phyloP scores from a whole-genome alignment of 2,797 vertebrate species.

The Platalea minor region DNA sequence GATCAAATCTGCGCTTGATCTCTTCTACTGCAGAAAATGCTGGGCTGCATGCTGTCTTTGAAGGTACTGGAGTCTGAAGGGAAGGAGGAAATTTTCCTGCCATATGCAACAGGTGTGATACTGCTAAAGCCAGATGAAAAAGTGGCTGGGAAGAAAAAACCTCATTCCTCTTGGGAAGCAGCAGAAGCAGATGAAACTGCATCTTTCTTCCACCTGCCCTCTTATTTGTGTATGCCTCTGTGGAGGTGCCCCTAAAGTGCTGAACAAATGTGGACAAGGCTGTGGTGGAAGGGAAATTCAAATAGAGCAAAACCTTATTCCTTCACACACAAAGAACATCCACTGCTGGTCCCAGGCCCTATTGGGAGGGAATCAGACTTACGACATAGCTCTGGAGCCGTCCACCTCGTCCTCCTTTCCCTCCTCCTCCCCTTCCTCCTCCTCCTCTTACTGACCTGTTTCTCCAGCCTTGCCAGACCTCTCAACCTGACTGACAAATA shows the following conservation, averaged over 20 bases:
- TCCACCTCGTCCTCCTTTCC: background rate
- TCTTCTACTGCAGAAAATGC: background rate
- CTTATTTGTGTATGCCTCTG: background rate
- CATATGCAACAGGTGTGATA: background rate
- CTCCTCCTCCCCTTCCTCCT: background rate
- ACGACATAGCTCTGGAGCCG: background rate
- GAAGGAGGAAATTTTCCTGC: background rate
- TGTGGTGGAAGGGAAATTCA: background rate
- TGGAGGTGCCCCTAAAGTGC: background rate
- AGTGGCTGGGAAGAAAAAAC: background rate
- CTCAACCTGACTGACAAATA: background rate
- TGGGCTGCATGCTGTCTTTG: background rate
- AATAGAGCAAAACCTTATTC: background rate
- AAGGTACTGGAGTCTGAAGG: background rate
- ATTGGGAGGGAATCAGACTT: background rate
- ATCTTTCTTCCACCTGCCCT: background rate
- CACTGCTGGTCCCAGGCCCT: background rate
- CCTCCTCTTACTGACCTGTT: background rate
- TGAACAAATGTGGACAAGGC: background rate
- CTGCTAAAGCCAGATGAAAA: conserved; percentile 13
- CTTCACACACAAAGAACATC: background rate
- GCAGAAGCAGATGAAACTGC: background rate
- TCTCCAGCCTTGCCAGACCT: background rate
- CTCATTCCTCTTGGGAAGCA: background rate
- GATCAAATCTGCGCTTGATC: background rate